Evolutionary conservation across 2,797 vertebrate genomes (phyloP).

Genomic region (Acridotheres tristis): DNA sequence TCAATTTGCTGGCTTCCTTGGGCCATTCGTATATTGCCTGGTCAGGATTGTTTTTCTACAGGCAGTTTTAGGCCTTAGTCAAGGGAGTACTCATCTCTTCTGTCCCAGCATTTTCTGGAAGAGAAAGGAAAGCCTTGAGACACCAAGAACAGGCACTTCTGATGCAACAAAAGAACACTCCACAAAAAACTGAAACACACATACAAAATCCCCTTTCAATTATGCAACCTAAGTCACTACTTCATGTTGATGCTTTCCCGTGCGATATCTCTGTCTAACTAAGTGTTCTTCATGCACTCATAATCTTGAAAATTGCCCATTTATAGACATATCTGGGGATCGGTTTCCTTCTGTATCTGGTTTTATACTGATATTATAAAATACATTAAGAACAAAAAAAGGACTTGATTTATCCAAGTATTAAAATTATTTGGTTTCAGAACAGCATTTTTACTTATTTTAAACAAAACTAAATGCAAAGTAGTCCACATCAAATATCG

Average conservation of each 20-base stretch:
- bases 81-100: conserved; percentile 82
- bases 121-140: conserved; percentile 53
- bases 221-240: not conserved
- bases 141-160: not conserved
- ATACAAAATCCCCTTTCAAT: not conserved
- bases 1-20: conserved; percentile 99
- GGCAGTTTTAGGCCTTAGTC: conserved; percentile 83
- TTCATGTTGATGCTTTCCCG: not conserved
- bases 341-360: not conserved
- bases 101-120: conserved; percentile 89
- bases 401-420: not conserved
- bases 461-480: not conserved
- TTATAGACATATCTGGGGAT: not conserved
- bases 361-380: not conserved
- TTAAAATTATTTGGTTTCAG: not conserved
- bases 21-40: conserved; percentile 99
- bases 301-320: not conserved
- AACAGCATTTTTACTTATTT: not conserved
- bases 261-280: not conserved
- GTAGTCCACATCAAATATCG: not conserved
- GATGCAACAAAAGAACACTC: not conserved
- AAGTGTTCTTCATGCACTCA: not conserved
- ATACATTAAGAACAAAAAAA: not conserved
- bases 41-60: conserved; percentile 83
- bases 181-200: not conserved